Percentiles rank a stretch among this genome's conserved stretches.
These are phyloP conservation scores for Achatina immaculata DNA, from an alignment of 1,140 invertebrate genomes.

Conservation along the genomic window DNA sequence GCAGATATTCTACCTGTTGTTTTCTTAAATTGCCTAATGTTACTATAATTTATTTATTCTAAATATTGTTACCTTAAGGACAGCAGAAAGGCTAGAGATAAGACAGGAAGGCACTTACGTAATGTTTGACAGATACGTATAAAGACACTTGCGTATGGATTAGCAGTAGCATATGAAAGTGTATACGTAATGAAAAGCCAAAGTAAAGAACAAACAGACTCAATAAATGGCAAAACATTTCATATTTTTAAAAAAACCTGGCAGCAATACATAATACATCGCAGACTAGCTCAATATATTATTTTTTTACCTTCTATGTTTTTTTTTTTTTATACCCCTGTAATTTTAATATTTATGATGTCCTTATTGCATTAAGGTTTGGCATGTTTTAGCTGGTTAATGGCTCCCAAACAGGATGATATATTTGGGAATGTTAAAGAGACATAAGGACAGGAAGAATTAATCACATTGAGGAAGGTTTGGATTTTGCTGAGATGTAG, in stretches of 20 bases:
- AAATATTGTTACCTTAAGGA: not conserved
- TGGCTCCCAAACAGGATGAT: too few relatives aligned
- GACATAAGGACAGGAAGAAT: too few relatives aligned
- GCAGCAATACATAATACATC: constrained; percentile 7
- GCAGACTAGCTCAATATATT: not conserved
- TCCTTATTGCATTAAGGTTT: not conserved
- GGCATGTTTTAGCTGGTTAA: too few relatives aligned
- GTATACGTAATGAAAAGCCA: not conserved
- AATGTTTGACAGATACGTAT: too few relatives aligned
- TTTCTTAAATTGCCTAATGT: not conserved
- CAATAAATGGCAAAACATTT: constrained; percentile 14
- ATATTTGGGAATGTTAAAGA: too few relatives aligned
- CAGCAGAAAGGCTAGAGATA: too few relatives aligned
- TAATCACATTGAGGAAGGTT: too few relatives aligned
- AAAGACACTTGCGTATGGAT: too few relatives aligned
- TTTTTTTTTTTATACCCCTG: not conserved
- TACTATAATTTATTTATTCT: not conserved
- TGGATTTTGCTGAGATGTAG: too few relatives aligned
- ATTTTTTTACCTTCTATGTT: not conserved
- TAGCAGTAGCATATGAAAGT: not conserved
- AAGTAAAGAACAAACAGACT: not conserved
- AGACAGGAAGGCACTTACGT: too few relatives aligned
- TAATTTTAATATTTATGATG: not conserved
- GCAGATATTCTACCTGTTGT: not conserved
- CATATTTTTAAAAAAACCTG: not conserved